phyloP scores from a whole-genome alignment of 2,113 vertebrate genomes.

The Polyodon spathula region DNA sequence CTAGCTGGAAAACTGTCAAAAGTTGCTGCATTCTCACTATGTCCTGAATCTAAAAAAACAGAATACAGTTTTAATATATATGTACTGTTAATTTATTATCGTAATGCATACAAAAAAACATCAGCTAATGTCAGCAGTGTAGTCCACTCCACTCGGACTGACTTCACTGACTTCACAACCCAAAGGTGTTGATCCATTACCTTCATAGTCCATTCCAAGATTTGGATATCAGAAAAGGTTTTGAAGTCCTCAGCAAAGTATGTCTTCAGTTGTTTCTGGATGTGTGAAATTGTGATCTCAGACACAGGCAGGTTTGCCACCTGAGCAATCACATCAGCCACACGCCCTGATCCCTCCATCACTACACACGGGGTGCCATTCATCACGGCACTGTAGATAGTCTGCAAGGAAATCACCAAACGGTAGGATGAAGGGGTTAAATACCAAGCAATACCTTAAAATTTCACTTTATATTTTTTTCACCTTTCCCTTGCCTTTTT shows the following conservation, averaged over 20 bases:
- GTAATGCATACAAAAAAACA: no score
- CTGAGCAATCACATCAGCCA: constrained; percentile 83
- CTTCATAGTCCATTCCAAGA: constrained; percentile 89
- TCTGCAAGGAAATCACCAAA: constrained; percentile 47
- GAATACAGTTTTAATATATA: neutral
- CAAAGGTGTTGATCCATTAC: constrained; percentile 34
- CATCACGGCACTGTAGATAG: constrained; percentile 78
- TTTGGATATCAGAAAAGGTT: constrained; percentile 51
- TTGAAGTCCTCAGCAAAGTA: constrained; percentile 67
- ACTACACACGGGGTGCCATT: constrained; percentile 81
- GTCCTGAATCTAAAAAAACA: constrained; percentile 76
- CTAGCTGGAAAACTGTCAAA: constrained; percentile 76
- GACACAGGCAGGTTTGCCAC: constrained; percentile 60
- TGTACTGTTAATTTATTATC: neutral
- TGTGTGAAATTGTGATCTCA: constrained; percentile 61
- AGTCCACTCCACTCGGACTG: neutral
- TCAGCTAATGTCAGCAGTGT: no score
- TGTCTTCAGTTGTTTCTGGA: constrained; percentile 61
- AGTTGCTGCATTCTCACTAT: constrained; percentile 72
- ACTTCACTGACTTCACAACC: no score
- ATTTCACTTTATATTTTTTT: no score
- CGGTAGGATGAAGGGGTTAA: neutral
- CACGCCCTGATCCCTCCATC: constrained; percentile 82
- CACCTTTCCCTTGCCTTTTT: no score
- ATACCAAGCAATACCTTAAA: no score